Conservation (phyloP, 2,113 vertebrate species). For the Cyanocitta stelleri region DNA sequence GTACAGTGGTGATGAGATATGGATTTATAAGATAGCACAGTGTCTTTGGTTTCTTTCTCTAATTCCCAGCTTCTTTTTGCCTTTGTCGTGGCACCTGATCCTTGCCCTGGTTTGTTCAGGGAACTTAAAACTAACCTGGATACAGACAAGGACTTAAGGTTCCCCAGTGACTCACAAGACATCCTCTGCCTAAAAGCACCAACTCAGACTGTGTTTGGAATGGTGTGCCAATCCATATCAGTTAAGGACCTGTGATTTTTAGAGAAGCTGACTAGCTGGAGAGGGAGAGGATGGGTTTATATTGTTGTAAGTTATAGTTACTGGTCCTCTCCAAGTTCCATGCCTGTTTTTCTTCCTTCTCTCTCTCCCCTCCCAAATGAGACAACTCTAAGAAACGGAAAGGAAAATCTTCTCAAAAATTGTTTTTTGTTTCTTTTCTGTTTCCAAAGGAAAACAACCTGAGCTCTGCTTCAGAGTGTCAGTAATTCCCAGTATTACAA, state of each 20-base stretch:
- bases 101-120: neutral
- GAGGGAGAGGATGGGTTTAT: neutral
- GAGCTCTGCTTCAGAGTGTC: neutral
- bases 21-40: neutral
- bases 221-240: neutral
- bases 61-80: neutral
- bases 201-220: neutral
- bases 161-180: neutral
- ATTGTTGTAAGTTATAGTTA: neutral
- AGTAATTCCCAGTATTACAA: neutral
- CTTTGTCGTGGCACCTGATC: fast-evolving
- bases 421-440: neutral
- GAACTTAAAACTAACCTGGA: neutral
- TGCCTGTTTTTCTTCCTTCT: neutral
- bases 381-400: neutral
- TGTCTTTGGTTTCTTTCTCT: neutral
- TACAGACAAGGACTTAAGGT: neutral
- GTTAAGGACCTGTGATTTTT: neutral
- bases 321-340: neutral
- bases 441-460: neutral
- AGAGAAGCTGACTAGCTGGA: neutral
- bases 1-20: neutral
- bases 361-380: neutral
- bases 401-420: neutral
- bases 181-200: neutral